phyloP scores from a whole-genome alignment of 1,140 invertebrate species.

The Solen grandis region DNA sequence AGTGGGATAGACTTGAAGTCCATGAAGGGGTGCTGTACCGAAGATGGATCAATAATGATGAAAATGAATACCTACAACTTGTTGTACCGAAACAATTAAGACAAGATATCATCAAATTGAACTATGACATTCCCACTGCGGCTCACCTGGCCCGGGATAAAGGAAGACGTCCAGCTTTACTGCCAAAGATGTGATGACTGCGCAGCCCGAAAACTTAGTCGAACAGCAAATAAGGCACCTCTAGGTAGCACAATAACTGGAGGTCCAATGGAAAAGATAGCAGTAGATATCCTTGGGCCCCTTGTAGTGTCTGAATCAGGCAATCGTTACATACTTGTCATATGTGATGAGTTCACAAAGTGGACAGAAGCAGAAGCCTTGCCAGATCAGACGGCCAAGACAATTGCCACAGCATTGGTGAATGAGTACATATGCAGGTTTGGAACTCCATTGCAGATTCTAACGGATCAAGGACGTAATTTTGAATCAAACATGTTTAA shows the following conservation, averaged over 20 bases:
- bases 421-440: slow-evolving; percentile 54
- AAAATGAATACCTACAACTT: slow-evolving; percentile 5
- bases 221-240: slow-evolving; percentile 18
- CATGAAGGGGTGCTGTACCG: slow-evolving; percentile 36
- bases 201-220: slow-evolving; percentile 17
- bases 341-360: slow-evolving; percentile 70
- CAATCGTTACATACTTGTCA: slow-evolving; percentile 66
- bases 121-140: slow-evolving; percentile 48
- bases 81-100: slow-evolving; percentile 27
- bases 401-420: slow-evolving; percentile 40
- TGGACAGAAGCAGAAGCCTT: slow-evolving; percentile 68
- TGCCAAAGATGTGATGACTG: no score
- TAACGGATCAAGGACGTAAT: slow-evolving; percentile 58
- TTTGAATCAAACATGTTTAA: slow-evolving; percentile 52
- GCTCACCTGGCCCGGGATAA: no score
- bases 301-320: slow-evolving; percentile 62
- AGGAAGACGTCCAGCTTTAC: no score
- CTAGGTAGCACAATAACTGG: slow-evolving; percentile 7
- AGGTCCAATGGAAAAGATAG: slow-evolving; percentile 67
- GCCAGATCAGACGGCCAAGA: slow-evolving; percentile 57
- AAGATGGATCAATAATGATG: neutral
- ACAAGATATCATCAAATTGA: slow-evolving; percentile 16
- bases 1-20: slow-evolving; percentile 51
- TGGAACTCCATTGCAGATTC: slow-evolving; percentile 51
- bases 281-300: slow-evolving; percentile 74